Evolutionary conservation across 1,140 invertebrate species (phyloP), one percentile per base, ranked within the genome.

Genomic region (Lordiphosa collinella): DNA sequence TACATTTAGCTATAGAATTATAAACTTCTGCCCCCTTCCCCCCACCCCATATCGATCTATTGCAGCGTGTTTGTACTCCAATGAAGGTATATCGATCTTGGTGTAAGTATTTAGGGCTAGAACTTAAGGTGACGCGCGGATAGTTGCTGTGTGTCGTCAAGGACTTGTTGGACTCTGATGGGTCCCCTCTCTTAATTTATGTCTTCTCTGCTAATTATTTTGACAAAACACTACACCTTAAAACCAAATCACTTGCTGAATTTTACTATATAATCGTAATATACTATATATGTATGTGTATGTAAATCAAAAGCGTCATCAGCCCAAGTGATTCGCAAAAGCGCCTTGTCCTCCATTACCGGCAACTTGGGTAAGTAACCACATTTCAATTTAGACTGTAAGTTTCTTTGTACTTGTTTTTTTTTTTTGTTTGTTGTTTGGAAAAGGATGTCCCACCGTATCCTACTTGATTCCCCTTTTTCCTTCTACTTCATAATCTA

Each of bases 301-400:
- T 82, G 76, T 87, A 68, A 85, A 87, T 70, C 72, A 79, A 88
- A 88, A 88, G 87, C 87, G 66, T 87, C 87, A 82, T 88, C 87
- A 80, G 87, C 80, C 62, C 87, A 88, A 86, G 87, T 88, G 86
- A 86, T 88, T 85, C 85, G 71, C 70, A 88, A 88, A 87, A 88
- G 87, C 85, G 87, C 87, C 75, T 75, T 88, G 59, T 87, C 87
- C 69, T 84, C 87, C 71, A 87, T 88, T 79, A 88, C 87, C 71
- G 85, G 80, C 63, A 88, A 88, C 55, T 46, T 88, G 63, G 87
- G 87, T 88, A 88, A 88, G 87, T 88, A 61, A 80, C 38, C 71
- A 65, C 62, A 64, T 58, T 86, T 46, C 56, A 63, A 52, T 53
- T 40, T 59, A 64, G n/a, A 32, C 11, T 44, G 22, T 60, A 73